A percentile compares a stretch with the other conserved stretches of the same genome.
Evolutionary conservation across 2,797 vertebrate species (phyloP).

Genomic region (Sebastes taczanowskii): DNA sequence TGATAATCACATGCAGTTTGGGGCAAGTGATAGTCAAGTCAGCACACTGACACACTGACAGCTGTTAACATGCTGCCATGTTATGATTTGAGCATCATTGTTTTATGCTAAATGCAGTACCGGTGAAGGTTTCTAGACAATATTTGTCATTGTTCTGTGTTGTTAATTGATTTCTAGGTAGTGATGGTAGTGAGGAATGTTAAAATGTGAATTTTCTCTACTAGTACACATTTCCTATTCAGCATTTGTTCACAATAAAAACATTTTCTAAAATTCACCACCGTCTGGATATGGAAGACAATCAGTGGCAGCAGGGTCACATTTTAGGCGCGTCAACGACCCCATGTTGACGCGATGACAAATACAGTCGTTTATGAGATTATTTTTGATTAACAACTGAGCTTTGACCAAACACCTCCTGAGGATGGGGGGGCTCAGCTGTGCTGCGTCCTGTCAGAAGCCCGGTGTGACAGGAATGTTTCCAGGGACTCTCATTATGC

Average conservation of each 20-base stretch:
- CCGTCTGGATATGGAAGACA: background rate
- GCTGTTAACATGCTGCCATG: too few relatives aligned
- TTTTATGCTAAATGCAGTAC: too few relatives aligned
- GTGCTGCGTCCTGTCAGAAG: background rate
- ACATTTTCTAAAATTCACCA: background rate
- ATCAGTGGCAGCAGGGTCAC: background rate
- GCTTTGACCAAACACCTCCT: background rate
- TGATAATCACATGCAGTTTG: too few relatives aligned
- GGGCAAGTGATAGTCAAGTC: too few relatives aligned
- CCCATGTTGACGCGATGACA: background rate
- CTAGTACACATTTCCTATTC: background rate
- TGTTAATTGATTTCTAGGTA: too few relatives aligned
- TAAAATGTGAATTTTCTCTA: background rate
- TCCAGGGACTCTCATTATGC: background rate
- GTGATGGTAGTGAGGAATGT: background rate
- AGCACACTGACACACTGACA: too few relatives aligned
- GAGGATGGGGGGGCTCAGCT: background rate
- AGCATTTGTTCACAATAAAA: background rate
- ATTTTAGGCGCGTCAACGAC: background rate
- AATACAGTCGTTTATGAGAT: too few relatives aligned
- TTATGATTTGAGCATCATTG: too few relatives aligned
- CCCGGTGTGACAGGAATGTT: background rate
- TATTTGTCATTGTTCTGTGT: too few relatives aligned
- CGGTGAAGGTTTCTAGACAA: too few relatives aligned
- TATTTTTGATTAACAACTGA: background rate